Base-by-base conservation (phyloP, 2,888 invertebrate species). In the Steinernema hermaphroditum region DNA sequence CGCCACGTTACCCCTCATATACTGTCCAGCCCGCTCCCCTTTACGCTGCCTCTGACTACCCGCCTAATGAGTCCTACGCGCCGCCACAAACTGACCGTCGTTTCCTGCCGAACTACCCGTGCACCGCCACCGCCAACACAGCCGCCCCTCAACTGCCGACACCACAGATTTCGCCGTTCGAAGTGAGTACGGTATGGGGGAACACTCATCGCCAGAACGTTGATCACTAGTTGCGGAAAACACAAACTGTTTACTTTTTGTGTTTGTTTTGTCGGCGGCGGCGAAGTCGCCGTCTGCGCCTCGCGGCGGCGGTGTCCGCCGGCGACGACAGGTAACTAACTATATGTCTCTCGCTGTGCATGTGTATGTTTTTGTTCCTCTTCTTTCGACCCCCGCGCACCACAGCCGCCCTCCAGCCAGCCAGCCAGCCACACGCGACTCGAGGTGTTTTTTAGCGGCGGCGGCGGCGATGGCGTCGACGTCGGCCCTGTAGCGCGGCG, bases 381-480 rank as follows among this genome's bases (percentile, higher is more conserved):
- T 27, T 54, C 46, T 46, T 46, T 19, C 14, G 4, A 14, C 19
- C 54, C 54, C 22, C 54, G 49, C 9, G 49, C 49, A 19, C n/a
- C 54, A 16, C 54, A 4, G n/a, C n/a, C 19, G 54, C 54, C 6
- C 54, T 9, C 8, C 46, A 4, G 24, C 54, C 54, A 54, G 54
- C 54, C 54, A 54, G 54, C 54, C 54, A 27, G 24, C 4, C 46
- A 46, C 46, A 46, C 54, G 54, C 54, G 22, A 54, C 54, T 54
- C 54, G 54, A 54, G 54, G 54, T 54, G 54, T 54, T 54, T 54
- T 54, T 54, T 54, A 12, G 37, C 54, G 22, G 54, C 54, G 22
- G 54, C 54, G 22, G 27, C 54, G 14, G 12, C 54, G n/a, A n/a
- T 24, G n/a, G 16, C 54, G 54, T 27, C 54, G 54, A 12, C 54